Evolutionary conservation across 2,113 vertebrate species (phyloP), one percentile per base, ranked within the genome.

Genomic region (Hepsetus odoe): DNA sequence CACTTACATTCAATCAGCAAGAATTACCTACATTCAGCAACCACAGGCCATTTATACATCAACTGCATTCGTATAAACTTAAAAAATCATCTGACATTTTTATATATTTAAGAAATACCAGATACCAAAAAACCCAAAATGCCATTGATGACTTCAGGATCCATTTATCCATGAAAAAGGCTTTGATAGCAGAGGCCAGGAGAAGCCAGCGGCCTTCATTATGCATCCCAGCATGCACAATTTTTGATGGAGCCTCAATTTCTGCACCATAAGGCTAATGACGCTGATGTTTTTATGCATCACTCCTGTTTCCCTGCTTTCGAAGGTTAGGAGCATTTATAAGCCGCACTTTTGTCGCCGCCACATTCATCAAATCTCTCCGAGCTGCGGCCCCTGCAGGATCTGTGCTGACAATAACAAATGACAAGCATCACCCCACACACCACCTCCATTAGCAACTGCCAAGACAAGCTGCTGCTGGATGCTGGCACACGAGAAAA

Each of bases 271-370:
- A 40, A 64, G 12, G 58, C 46, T 30, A 20, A 75, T 58, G 12
- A 70, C 32, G 3, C 70, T 24, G 79, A 26, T 80, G 71, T 80
- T 85, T 82, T 75, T 72, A 82, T 81, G 79, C 74, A 77, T 75
- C 69, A 82, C 44, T 72, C 67, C 64, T 40, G 33, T 73, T 85
- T 74, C 66, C 38, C 71, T 78, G 24, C 56, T 67, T 79, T 74
- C 72, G 84, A 90, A 92, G 89, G 88, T 91, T 86, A 86, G 74
- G 82, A 66, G 72, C 85, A 89, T 92, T 90, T 87, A 90, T 90
- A 90, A 88, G 85, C 65, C 78, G 81, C 74, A 66, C 81, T 86
- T 84, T 80, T 49, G 66, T 84, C 65, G 72, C 87, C 14, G 79
- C 68, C 64, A 80, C 89, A 90, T 92, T 88, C 80, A 90, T 92